phyloP scores from a whole-genome alignment of 2,888 invertebrate species.

The Boloria selene region DNA sequence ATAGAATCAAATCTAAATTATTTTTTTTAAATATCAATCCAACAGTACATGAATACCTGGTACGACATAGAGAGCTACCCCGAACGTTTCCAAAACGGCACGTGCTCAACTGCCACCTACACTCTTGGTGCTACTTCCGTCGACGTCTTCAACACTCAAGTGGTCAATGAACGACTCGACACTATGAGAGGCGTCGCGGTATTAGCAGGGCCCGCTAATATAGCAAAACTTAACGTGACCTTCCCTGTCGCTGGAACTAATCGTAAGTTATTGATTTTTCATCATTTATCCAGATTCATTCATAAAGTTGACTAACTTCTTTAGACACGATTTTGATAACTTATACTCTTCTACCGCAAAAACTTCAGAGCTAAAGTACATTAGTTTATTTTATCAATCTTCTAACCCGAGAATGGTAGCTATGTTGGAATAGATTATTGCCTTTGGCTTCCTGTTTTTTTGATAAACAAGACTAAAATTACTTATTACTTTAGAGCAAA shows the following conservation, averaged over 20 bases:
- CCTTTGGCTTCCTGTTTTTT: no score
- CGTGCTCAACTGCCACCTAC: slow-evolving; percentile 4
- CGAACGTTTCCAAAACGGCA: slow-evolving; percentile 42
- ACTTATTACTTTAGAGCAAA: no score
- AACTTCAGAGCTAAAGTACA: no score
- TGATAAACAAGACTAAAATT: no score
- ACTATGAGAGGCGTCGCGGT: slow-evolving; percentile 54
- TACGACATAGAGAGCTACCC: slow-evolving; percentile 42
- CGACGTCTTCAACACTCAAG: slow-evolving; percentile 54
- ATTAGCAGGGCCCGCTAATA: slow-evolving; percentile 78
- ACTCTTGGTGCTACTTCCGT: slow-evolving; percentile 32
- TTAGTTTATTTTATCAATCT: no score
- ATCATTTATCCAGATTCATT: not conserved
- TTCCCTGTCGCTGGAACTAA: slow-evolving; percentile 64
- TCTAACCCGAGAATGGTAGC: no score
- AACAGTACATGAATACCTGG: slow-evolving; percentile 44
- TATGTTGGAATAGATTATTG: no score
- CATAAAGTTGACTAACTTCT: not conserved
- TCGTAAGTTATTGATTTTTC: slow-evolving; percentile 32
- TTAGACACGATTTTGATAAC: not conserved
- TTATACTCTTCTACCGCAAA: not conserved
- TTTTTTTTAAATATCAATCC: slow-evolving; percentile 5
- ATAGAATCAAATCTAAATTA: no score
- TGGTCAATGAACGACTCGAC: slow-evolving; percentile 48
- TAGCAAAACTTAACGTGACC: slow-evolving; percentile 48